Base-by-base conservation (phyloP, 2,797 vertebrate species). In the Tinamus major region DNA sequence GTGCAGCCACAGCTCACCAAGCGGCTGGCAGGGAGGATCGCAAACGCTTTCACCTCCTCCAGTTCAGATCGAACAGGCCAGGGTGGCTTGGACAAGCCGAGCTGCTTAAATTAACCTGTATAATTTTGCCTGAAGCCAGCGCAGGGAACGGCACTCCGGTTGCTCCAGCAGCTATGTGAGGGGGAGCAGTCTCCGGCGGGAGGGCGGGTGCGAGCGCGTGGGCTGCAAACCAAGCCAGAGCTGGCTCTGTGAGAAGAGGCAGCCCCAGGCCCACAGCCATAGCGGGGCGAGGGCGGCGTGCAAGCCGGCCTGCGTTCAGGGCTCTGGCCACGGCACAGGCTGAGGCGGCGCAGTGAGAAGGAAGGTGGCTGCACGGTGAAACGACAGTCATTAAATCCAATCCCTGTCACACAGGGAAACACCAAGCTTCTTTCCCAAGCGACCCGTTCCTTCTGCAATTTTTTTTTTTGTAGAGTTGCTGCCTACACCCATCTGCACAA, bases 331-430 rank as follows among this genome's bases (percentile, higher is more conserved):
- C 21, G 33, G 53, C 35, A 37, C n/a, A 35, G 29, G 35, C 51
- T 14, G 58, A 89, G 79, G 79, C 49, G 53, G 35, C 48, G 67
- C 6, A 0, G 67, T 71, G 85, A 71, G 58, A 87, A 35, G 69
- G 77, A 31, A 48, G 67, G 76, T 89, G 93, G 79, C 44, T 72
- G 67, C 71, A 55, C 13, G 0, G 37, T 29, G 62, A 76, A 74
- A 87, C 58, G 5, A 1, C 31, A 26, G n/a, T 68, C 53, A 18
- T 35, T 78, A 56, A 77, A 86, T 58, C 62, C 8, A 4, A 71
- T 79, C 65, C 65, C 58, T 65, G 76, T 69, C 24, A 72, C 74
- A 77, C 68, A 24, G 87, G 96, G 92, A 89, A 96, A 94, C 95
- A 95, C 93, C 96, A 79, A 4, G 35, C 55, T 51, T 58, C 68